Evolutionary conservation across 2,113 vertebrate species (phyloP).

Genomic region (Megalops atlanticus): DNA sequence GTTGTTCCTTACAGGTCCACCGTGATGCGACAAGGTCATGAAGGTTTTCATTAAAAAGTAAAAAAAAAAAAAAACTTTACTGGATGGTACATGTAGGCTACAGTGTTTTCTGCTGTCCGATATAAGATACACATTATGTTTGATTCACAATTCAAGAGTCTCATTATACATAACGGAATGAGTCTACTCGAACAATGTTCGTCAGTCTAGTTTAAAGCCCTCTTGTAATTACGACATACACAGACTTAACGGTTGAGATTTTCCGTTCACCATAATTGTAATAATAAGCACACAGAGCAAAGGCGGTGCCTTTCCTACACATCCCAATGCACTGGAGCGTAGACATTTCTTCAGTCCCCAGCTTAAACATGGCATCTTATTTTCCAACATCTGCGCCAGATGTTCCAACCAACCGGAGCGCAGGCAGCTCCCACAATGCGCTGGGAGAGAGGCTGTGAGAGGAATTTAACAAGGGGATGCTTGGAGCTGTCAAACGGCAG

Average conservation of each 20-base stretch:
- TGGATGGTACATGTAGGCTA: too few species aligned
- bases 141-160: too few species aligned
- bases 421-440: constrained; percentile 48
- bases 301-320: background rate
- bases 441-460: constrained; percentile 56
- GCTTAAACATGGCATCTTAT: constrained; percentile 42
- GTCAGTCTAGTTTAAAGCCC: background rate
- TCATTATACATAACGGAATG: background rate
- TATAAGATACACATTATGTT: too few species aligned
- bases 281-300: background rate
- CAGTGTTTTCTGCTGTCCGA: too few species aligned
- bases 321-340: background rate
- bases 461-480: constrained; percentile 61
- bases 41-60: too few species aligned
- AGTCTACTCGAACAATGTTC: too few species aligned
- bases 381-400: constrained; percentile 71
- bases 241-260: background rate
- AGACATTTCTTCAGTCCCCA: background rate
- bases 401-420: constrained; percentile 65
- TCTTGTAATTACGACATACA: background rate
- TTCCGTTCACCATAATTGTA: background rate
- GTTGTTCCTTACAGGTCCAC: too few species aligned
- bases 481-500: constrained; percentile 58
- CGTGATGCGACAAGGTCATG: too few species aligned
- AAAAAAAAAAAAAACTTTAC: too few species aligned